Percentiles rank a stretch among this genome's conserved stretches.
Evolutionary conservation across 2,888 invertebrate genomes (phyloP).

Genomic region (Pristionchus fissidentatus): DNA sequence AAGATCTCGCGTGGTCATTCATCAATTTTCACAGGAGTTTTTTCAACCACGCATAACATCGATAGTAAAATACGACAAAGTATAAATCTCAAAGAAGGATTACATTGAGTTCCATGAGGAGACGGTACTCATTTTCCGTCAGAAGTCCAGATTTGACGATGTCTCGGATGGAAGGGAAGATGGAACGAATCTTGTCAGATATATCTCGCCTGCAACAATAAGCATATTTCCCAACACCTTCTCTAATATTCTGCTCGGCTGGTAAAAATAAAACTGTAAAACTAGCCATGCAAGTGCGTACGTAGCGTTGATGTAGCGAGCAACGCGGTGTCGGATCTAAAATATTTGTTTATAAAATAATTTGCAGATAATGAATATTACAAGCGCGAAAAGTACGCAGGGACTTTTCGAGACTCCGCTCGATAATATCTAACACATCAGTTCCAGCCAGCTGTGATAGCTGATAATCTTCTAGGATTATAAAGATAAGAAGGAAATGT

Average conservation of each 20-base stretch:
- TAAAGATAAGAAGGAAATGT: no score
- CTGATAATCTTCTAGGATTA: no score
- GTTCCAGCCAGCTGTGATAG: no score
- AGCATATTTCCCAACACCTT: no score
- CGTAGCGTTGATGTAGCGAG: constrained; percentile 66
- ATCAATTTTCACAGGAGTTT: background rate
- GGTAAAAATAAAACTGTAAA: constrained; percentile 13
- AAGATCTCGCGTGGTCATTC: background rate
- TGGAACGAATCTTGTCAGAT: constrained; percentile 62
- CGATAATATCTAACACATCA: no score
- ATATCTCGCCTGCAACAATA: constrained; percentile 58
- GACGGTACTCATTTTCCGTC: constrained; percentile 76
- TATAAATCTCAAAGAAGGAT: background rate
- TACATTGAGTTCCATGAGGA: constrained; percentile 71
- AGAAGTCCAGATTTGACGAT: constrained; percentile 77
- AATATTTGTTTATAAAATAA: background rate
- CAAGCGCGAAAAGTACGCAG: background rate
- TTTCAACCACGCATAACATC: background rate
- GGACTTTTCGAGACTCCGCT: no score
- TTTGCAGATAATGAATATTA: constrained; percentile 9
- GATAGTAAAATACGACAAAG: no score
- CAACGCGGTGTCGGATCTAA: constrained; percentile 61
- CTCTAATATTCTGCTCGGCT: background rate
- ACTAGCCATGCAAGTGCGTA: constrained; percentile 62
- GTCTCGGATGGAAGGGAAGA: constrained; percentile 76